Evolutionary conservation across 2,888 invertebrate genomes (phyloP), one percentile per base, ranked within the genome.

Genomic region (Pheosia tremula): DNA sequence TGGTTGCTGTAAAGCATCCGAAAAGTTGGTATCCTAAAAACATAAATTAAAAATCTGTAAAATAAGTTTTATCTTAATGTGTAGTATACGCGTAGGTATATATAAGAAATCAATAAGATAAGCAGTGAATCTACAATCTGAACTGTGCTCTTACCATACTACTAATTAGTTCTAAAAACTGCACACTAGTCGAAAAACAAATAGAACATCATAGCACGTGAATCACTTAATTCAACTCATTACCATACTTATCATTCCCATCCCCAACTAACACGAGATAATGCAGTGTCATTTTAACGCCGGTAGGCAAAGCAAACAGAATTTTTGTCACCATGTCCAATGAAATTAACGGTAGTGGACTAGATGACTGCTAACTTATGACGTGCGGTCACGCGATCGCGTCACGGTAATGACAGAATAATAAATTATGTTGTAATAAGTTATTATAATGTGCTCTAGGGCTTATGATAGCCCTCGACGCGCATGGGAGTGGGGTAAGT

Each of bases 341-440:
- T 90, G 90, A 91, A 89, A 92, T 91, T 91, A 92, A 92, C 87
- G 81, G 78, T 75, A 62, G 71, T 78, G 69, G 76, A 72, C 80
- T 85, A 82, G 86, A 87, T 86, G 85, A 81, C 75, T 77, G 66
- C 66, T 89, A 86, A 93, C 88, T 90, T 93, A 93, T 93, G 93
- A 93, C 85, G 76, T 70, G 75, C 61, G 66, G 78, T 76, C 93
- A 93, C 92, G 93, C 93, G 82, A 93, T 69, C 84, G 81, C 83
- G 91, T 90, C 90, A 88, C 78, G 77, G 86, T 93, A 93, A 93
- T 89, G 93, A 93, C 91, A 91, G 89, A 84, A 91, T 91, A 91
- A 93, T 93, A 93, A 93, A 93, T 93, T 90, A 92, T 89, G 85
- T 83, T 86, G 89, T 92, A 93, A 93, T 93, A 92, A 93, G 80